Conservation (phyloP, 2,888 invertebrate genomes). For the Priocnemis perturbator region DNA sequence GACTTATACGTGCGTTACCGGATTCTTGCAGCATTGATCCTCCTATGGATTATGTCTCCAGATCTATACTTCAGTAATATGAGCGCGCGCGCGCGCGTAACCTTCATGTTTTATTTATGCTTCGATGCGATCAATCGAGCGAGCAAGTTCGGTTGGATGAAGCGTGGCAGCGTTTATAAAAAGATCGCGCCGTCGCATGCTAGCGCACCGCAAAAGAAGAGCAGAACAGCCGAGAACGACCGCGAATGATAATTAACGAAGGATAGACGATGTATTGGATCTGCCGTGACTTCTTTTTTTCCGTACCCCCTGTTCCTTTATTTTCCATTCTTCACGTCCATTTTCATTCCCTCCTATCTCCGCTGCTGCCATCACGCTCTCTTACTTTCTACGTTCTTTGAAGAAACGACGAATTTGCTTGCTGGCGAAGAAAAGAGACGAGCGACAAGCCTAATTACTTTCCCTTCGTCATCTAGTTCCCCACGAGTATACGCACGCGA, state of each 20-base stretch:
- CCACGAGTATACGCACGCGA: too few relatives aligned
- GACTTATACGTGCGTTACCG: too few relatives aligned
- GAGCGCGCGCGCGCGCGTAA: too few relatives aligned
- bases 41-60: too few relatives aligned
- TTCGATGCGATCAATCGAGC: slow-evolving; percentile 14
- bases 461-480: too few relatives aligned
- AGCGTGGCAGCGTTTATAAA: slow-evolving; percentile 4
- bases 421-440: neutral
- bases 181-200: neutral
- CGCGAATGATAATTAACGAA: slow-evolving; percentile 28
- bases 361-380: neutral
- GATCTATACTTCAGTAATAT: too few relatives aligned
- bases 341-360: slow-evolving; percentile 3
- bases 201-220: slow-evolving; percentile 4
- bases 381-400: neutral
- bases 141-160: slow-evolving; percentile 1
- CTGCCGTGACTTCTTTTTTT: neutral
- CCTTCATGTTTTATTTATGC: slow-evolving; percentile 11
- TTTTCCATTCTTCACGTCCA: neutral
- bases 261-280: slow-evolving; percentile 10
- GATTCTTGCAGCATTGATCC: too few relatives aligned
- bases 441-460: slow-evolving; percentile 36
- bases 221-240: slow-evolving; percentile 5
- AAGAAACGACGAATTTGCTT: neutral
- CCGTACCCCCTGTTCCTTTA: slow-evolving; percentile 13